Percentiles rank a stretch among this genome's conserved stretches.
These are phyloP conservation scores for Lordiphosa fenestrarum DNA, from an alignment of 2,888 invertebrate genomes.

Conservation along the genomic window DNA sequence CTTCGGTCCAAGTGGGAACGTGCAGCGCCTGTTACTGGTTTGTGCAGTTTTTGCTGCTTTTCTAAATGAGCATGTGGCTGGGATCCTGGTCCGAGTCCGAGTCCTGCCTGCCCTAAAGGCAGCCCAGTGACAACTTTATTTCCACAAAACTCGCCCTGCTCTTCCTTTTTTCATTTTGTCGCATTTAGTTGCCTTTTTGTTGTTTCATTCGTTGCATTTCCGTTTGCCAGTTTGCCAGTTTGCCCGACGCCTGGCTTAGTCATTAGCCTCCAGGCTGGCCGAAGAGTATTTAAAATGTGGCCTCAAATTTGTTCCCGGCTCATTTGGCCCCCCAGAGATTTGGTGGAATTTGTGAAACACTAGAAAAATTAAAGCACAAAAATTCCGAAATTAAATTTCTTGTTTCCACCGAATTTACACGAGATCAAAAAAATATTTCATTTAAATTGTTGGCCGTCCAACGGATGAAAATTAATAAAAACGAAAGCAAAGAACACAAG, in stretches of 20 bases:
- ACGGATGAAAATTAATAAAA: slow-evolving; percentile 52
- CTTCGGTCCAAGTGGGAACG: slow-evolving; percentile 52
- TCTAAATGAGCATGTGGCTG: slow-evolving; percentile 58
- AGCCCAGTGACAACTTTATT: slow-evolving; percentile 64
- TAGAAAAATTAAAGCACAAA: background rate
- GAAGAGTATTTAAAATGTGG: slow-evolving; percentile 39
- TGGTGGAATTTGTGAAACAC: background rate
- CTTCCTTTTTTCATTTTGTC: slow-evolving; percentile 4
- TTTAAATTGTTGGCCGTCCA: slow-evolving; percentile 53
- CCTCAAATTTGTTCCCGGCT: slow-evolving; percentile 29
- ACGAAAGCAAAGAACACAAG: slow-evolving; percentile 23
- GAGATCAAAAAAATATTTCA: slow-evolving; percentile 50
- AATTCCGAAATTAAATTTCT: slow-evolving; percentile 27
- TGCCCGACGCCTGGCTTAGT: slow-evolving; percentile 35
- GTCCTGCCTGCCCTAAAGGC: slow-evolving; percentile 21
- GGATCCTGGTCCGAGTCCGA: slow-evolving; percentile 23
- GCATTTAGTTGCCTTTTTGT: slow-evolving; percentile 54
- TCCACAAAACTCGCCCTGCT: slow-evolving; percentile 15
- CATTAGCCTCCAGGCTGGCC: slow-evolving; percentile 52
- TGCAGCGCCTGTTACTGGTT: slow-evolving; percentile 46
- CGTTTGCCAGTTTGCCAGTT: slow-evolving; percentile 40
- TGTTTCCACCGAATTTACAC: slow-evolving; percentile 18
- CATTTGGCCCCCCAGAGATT: slow-evolving; percentile 21
- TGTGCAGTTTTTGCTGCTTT: background rate
- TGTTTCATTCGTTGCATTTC: slow-evolving; percentile 66